Conservation (phyloP, 2,888 invertebrate genomes). For the Ennomos quercinarius region DNA sequence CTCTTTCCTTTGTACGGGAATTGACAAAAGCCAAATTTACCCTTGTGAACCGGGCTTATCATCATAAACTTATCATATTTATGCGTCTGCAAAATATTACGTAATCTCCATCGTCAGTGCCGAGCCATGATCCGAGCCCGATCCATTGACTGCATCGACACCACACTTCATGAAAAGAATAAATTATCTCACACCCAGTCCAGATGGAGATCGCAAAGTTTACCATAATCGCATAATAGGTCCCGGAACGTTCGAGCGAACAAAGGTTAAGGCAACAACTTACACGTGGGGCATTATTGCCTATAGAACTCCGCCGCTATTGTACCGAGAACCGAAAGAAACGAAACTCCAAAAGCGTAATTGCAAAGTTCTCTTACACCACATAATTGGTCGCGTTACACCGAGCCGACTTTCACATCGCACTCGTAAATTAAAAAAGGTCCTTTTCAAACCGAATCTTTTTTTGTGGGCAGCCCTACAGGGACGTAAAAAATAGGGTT, state of each 20-base stretch:
- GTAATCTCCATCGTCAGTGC: constrained; percentile 38
- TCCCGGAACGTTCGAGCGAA: constrained; percentile 50
- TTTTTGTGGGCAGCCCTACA: constrained; percentile 60
- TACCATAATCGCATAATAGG: constrained; percentile 59
- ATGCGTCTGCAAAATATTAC: constrained; percentile 34
- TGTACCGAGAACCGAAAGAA: constrained; percentile 56
- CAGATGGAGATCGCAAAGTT: constrained; percentile 54
- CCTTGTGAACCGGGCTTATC: constrained; percentile 26
- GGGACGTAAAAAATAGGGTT: constrained; percentile 55
- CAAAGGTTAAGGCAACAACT: constrained; percentile 66
- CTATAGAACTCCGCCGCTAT: constrained; percentile 47
- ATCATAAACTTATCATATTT: constrained; percentile 26
- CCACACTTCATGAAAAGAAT: constrained; percentile 55
- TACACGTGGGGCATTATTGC: constrained; percentile 57
- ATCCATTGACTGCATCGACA: constrained; percentile 32
- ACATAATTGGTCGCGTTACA: constrained; percentile 62
- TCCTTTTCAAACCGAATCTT: constrained; percentile 57
- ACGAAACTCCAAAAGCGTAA: constrained; percentile 56
- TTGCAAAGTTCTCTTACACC: constrained; percentile 66
- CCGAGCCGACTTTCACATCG: constrained; percentile 61
- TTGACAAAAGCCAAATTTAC: constrained; percentile 26
- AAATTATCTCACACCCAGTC: constrained; percentile 51
- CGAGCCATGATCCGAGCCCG: constrained; percentile 20
- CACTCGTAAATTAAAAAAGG: constrained; percentile 70
- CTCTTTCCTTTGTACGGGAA: constrained; percentile 22